Base-by-base conservation (phyloP, 2,113 vertebrate species). In the Stegastes partitus region DNA sequence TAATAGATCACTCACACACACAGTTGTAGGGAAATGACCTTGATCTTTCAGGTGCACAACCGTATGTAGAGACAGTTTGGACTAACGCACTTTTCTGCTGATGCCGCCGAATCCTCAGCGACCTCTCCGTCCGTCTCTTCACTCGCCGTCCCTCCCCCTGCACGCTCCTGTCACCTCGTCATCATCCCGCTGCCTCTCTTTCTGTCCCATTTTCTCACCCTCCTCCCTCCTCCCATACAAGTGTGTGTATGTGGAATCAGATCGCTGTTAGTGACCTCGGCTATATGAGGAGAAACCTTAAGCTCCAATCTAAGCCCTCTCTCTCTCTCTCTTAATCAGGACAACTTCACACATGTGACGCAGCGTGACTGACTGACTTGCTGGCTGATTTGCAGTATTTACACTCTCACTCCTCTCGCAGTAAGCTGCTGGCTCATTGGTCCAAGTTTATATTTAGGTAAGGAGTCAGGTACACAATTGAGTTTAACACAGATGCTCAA, bases 221-320 rank as follows among this genome's bases (percentile, higher is more conserved):
- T 10, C 45, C 9, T 31, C 22, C 59, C 37, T 63, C 21, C 55
- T 55, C 21, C 19, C 34, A 9, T 37, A 62, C 81, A 34, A 88
- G 61, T n/a, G n/a, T n/a, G n/a, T n/a, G 59, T 82, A 69, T 34
- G 78, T 55, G 63, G 72, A 34, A 59, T 82, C 58, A 83, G 74
- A 63, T 85, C 15, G 2, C 71, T 66, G 53, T 77, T 56, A 66
- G 71, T 77, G 68, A 84, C 62, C 58, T 73, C 50, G 8, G 79
- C 78, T 88, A 83, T 85, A 78, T 68, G 62, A 89, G 81, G 85
- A 83, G 65, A 74, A 81, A 77, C 71, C 55, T 68, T 83, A 80
- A 88, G 77, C 83, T 81, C 59, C 59, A 58, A 75, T 87, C 70
- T 56, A 77, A 86, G 82, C 67, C 79, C 37, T 69, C 58, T 55